Base-by-base conservation (phyloP, 2,113 vertebrate species). In the Seriola dumerili region DNA sequence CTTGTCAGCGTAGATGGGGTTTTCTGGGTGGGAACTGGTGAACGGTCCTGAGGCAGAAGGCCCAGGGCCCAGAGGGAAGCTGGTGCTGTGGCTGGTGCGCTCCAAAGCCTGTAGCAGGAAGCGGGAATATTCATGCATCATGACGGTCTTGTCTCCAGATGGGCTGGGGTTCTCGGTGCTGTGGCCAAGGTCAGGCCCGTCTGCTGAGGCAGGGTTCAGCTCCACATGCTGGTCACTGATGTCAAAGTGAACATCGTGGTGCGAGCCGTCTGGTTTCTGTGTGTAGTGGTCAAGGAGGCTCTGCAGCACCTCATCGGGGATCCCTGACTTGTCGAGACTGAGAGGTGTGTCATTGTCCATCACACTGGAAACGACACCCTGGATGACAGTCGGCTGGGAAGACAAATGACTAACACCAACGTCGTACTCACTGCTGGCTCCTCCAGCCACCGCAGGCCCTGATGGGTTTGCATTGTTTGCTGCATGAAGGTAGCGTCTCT, bases 21-120 rank as follows among this genome's bases (percentile, higher is more conserved):
- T 96, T 87, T 96, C 97, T 62, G 96, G 94, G 83, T 97, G 96
- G 92, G 96, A 69, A 76, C 57, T 95, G 72, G 95, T 96, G 88
- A 97, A 97, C 38, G 96, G 94, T 76, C 96, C 97, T 66, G 97
- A 96, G 85, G 96, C 94, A 0, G 96, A 95, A 76, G 95, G 96
- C 84, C 94, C 94, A 4, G 96, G 97, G 50, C 96, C 97, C 88
- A 97, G 95, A 38, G 97, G 91, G 93, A 99, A 98, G 91, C 96
- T 93, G 86, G 95, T 95, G 74, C 96, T 97, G 87, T 98, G 97
- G 94, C 96, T 98, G 92, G 98, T 99, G 95, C 98, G 97, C 95
- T 99, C 99, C 88, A 99, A 95, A 72, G 99, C 97, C 95, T 99
- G 99, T 62, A 99, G 97, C 94, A 99, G 96, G 96, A 98, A 99